Evolutionary conservation across 2,113 vertebrate species (phyloP).

Genomic region (Apeltes quadracus): DNA sequence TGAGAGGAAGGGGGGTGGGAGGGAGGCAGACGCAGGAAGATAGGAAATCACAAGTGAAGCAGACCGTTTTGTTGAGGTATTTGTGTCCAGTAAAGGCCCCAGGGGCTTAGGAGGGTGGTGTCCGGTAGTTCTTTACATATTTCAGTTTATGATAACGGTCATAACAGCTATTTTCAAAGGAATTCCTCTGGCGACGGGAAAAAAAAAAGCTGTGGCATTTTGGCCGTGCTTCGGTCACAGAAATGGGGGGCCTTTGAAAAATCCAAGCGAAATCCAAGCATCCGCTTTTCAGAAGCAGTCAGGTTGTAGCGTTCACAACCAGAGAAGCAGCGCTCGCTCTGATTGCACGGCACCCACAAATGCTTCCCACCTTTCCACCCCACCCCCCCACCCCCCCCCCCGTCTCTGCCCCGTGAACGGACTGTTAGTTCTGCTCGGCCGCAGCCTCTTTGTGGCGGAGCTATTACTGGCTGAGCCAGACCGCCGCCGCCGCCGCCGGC

Average conservation of each 20-base stretch:
- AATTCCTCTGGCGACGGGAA: slow-evolving; percentile 56
- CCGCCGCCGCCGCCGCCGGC: slow-evolving; percentile 42
- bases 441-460: slow-evolving; percentile 65
- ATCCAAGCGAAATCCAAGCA: neutral
- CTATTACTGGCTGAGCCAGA: slow-evolving; percentile 63
- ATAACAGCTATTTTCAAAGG: slow-evolving; percentile 50
- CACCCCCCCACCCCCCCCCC: slow-evolving; percentile 27
- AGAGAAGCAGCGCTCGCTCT: slow-evolving; percentile 13
- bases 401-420: slow-evolving; percentile 48
- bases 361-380: slow-evolving; percentile 53
- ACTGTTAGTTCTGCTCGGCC: slow-evolving; percentile 71
- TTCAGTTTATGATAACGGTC: slow-evolving; percentile 65
- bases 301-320: slow-evolving; percentile 20
- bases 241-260: slow-evolving; percentile 2
- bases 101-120: slow-evolving; percentile 50
- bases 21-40: slow-evolving; percentile 53
- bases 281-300: neutral
- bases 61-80: slow-evolving; percentile 58
- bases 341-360: slow-evolving; percentile 35
- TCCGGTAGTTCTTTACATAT: slow-evolving; percentile 69
- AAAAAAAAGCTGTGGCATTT: slow-evolving; percentile 28
- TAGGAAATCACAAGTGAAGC: slow-evolving; percentile 61
- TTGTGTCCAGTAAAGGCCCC: slow-evolving; percentile 46
- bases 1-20: slow-evolving; percentile 21
- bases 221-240: slow-evolving; percentile 28